Conservation (phyloP, 2,113 vertebrate species). For the Pithys albifrons region DNA sequence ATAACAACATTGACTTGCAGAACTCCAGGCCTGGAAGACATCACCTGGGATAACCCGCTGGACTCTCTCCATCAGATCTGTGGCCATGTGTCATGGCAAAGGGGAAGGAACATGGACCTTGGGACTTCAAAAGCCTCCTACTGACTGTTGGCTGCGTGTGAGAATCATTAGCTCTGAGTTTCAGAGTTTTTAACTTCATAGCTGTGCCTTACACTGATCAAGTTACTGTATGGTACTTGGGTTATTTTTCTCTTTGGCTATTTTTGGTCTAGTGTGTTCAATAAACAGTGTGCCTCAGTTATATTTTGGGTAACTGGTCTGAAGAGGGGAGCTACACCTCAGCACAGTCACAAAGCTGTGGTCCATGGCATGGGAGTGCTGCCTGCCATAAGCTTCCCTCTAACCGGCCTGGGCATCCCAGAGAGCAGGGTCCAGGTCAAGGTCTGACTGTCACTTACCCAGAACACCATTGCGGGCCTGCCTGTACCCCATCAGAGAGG, state of each 20-base stretch:
- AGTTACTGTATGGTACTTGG: background rate
- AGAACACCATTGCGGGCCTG: background rate
- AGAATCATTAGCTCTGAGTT: background rate
- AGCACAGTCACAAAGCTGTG: background rate
- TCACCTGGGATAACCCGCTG: rapidly evolving
- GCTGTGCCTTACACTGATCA: background rate
- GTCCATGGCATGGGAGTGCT: rapidly evolving
- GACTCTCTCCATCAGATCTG: background rate
- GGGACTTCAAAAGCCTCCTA: background rate
- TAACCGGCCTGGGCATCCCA: background rate
- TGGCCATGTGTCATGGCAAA: rapidly evolving
- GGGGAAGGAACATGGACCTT: background rate
- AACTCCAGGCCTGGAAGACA: background rate
- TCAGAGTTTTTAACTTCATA: background rate
- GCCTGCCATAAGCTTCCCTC: background rate
- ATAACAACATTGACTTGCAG: background rate
- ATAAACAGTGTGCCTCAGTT: background rate
- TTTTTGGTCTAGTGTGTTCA: background rate
- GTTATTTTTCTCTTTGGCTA: background rate
- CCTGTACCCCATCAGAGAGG: background rate
- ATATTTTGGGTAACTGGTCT: rapidly evolving
- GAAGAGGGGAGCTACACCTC: background rate
- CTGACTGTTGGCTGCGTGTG: rapidly evolving
- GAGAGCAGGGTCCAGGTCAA: rapidly evolving
- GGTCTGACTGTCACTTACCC: background rate